Conservation (phyloP, 2,113 vertebrate genomes). For the Strix aluco region DNA sequence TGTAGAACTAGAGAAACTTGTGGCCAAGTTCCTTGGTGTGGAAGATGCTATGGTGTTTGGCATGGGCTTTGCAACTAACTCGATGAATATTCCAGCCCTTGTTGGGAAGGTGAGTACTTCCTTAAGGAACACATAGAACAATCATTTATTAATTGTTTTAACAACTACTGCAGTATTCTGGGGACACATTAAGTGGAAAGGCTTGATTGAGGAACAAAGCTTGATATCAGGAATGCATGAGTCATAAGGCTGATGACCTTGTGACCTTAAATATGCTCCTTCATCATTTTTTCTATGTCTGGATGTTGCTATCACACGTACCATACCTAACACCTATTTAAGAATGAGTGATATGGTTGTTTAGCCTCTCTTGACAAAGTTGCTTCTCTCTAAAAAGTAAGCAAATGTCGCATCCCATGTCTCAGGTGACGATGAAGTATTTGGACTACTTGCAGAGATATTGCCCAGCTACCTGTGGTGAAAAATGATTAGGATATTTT, state of each 20-base stretch:
- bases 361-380: background rate
- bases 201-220: background rate
- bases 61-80: constrained; percentile 96
- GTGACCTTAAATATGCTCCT: background rate
- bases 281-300: background rate
- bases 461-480: background rate
- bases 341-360: background rate
- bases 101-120: constrained; percentile 86
- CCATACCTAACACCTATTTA: background rate
- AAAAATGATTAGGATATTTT: background rate
- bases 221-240: background rate
- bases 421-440: background rate
- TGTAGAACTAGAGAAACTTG: constrained; percentile 84
- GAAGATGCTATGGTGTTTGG: constrained; percentile 89
- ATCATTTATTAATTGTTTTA: background rate
- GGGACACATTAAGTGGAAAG: background rate
- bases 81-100: constrained; percentile 92
- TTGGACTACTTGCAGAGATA: background rate
- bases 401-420: background rate
- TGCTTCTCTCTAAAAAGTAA: background rate
- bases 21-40: constrained; percentile 85
- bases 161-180: background rate
- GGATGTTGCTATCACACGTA: background rate
- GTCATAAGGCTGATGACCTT: background rate
- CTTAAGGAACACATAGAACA: background rate